Conservation (phyloP, 2,797 vertebrate species). For the Otus scops region DNA sequence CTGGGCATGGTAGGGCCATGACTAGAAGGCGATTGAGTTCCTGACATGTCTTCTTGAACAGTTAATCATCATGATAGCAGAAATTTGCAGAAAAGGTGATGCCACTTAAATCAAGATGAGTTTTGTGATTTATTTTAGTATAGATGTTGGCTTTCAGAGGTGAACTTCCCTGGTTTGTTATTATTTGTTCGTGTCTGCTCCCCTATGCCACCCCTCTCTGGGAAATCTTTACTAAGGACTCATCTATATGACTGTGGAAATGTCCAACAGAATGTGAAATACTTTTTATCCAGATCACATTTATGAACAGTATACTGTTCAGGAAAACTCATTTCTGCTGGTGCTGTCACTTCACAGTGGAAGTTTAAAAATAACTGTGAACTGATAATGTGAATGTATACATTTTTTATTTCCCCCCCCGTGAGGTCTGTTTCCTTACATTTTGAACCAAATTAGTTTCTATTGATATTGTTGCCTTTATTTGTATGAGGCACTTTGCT, state of each 20-base stretch:
- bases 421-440: neutral
- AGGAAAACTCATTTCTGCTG: slow-evolving; percentile 21
- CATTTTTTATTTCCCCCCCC: neutral
- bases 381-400: slow-evolving; percentile 16
- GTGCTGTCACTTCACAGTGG: slow-evolving; percentile 1
- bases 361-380: slow-evolving; percentile 42
- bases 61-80: neutral
- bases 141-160: neutral
- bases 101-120: neutral
- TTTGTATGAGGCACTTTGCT: slow-evolving; percentile 31
- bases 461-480: slow-evolving; percentile 39
- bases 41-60: neutral
- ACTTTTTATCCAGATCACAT: neutral
- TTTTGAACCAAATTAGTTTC: slow-evolving; percentile 46
- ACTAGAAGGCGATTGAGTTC: neutral
- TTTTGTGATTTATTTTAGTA: neutral
- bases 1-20: neutral
- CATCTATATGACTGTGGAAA: neutral
- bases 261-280: neutral
- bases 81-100: neutral
- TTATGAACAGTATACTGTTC: neutral
- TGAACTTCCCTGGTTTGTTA: neutral
- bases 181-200: neutral
- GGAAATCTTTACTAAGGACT: neutral
- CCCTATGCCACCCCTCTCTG: rapidly evolving